A percentile compares a stretch with the other conserved stretches of the same genome.
Evolutionary conservation across 2,113 vertebrate genomes (phyloP).

Genomic region (Scomber scombrus): DNA sequence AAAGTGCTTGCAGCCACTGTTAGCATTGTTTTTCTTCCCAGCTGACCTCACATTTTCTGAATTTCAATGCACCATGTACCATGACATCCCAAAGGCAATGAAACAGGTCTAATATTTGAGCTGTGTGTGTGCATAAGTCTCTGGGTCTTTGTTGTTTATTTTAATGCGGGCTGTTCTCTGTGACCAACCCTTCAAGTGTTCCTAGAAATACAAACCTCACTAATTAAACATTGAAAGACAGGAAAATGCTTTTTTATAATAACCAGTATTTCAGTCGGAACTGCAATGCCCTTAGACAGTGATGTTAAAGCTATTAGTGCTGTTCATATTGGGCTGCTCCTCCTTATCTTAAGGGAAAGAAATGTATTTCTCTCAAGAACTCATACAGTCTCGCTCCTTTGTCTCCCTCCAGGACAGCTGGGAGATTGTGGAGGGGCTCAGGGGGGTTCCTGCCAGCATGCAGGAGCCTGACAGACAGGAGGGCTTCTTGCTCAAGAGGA

Average conservation of each 20-base stretch:
- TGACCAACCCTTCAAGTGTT: neutral
- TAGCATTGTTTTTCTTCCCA: neutral
- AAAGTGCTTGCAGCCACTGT: neutral
- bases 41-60: constrained; percentile 1
- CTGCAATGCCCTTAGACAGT: neutral
- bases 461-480: constrained; percentile 92
- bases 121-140: neutral
- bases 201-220: neutral
- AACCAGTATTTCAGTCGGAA: neutral
- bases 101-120: neutral
- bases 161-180: neutral
- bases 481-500: constrained; percentile 95
- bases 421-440: constrained; percentile 95
- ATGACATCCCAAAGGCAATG: neutral
- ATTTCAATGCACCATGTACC: neutral
- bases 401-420: constrained; percentile 90
- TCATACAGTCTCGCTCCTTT: constrained; percentile 5
- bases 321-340: neutral
- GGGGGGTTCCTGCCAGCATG: constrained; percentile 86
- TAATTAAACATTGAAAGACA: neutral
- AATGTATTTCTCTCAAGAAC: neutral
- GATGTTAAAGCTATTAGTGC: neutral
- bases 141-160: neutral
- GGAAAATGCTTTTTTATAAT: neutral
- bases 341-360: neutral